Base-by-base conservation (phyloP, 1,140 invertebrate species). In the Drosophila kikkawai region DNA sequence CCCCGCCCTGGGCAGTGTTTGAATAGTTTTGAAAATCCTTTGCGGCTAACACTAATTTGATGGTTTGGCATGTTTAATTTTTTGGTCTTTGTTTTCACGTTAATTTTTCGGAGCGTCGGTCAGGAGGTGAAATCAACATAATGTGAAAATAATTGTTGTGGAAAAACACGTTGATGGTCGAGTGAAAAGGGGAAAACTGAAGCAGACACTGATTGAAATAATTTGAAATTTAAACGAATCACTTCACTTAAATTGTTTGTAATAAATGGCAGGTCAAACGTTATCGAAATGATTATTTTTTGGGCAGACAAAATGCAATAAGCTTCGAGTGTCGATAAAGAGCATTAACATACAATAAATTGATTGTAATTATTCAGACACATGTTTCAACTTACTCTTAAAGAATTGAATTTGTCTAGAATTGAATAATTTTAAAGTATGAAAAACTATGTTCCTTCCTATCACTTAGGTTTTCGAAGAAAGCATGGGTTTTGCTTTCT, bases 11-110 rank as follows among this genome's bases (percentile, higher is more conserved):
- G 42, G 9, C 64, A 37, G 73, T 64, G 64, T 70, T 81, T 45
- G 58, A 76, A 83, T 80, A 57, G 65, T 83, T 82, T 74, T 79
- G 68, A 57, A 69, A 83, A 83, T 84, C 75, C 75, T 83, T 84
- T 83, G 80, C 76, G 75, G 75, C 63, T 64, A 60, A 61, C 64
- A 79, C 69, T 61, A 69, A 78, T 82, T 81, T 78, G 70, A 86
- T 86, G 74, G 50, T 61, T 76, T 59, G 48, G 64, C 60, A 64
- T 80, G 64, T 76, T 77, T 77, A 77, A 69, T 77, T 77, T 77
- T 69, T 69, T 70, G 67, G 70, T 60, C 55, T 74, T 60, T 60
- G 68, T 73, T 73, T 70, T 41, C 36, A 41, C 67, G 44, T 50
- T 71, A 19, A 59, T 73, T 70, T 70, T 70, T 58, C 15, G 51